Evolutionary conservation across 2,113 vertebrate genomes (phyloP), one percentile per base, ranked within the genome.

Genomic region (Tringa solitaria): DNA sequence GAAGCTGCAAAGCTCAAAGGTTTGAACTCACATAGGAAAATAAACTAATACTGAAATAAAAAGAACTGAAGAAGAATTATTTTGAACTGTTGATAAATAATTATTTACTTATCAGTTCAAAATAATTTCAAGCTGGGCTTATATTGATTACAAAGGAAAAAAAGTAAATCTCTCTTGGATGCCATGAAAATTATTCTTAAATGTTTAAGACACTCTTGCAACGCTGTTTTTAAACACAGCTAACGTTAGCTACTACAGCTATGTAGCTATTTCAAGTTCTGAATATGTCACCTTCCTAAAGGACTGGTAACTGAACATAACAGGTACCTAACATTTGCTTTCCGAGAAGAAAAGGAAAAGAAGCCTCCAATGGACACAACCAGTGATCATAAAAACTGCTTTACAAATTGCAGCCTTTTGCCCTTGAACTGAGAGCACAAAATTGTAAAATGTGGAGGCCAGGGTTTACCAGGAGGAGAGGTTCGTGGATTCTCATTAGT

Each of bases 401-500:
- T 97, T 96, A 92, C 84, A 92, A 94, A 75, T 75, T 76, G 76
- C 69, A 89, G 79, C 89, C 51, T 95, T 97, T 97, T 94, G 69
- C 72, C n/a, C 67, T 41, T 93, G 95, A 97, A 83, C 76, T 86
- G 74, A 80, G 76, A 70, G 45, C 9, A 64, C 27, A 60, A 63
- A 48, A 8, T 6, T 54, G 32, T 32, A 43, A 32, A 45, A 41
- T 41, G 24, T 9, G 20, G 35, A 79, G 68, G 51, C 48, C 51
- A 56, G 51, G 41, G 56, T 75, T 60, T 70, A 50, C 11, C 24
- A 84, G 21, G 26, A 72, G 48, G 16, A 69, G 32, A 84, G 7
- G 59, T 22, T 26, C 9, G 14, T 41, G 27, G 35, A 56, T 70
- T 56, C 33, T 80, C 27, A 3, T 33, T 46, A 76, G 16, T 63